phyloP scores from a whole-genome alignment of 2,113 vertebrate genomes.

The Zosterops japonicus region DNA sequence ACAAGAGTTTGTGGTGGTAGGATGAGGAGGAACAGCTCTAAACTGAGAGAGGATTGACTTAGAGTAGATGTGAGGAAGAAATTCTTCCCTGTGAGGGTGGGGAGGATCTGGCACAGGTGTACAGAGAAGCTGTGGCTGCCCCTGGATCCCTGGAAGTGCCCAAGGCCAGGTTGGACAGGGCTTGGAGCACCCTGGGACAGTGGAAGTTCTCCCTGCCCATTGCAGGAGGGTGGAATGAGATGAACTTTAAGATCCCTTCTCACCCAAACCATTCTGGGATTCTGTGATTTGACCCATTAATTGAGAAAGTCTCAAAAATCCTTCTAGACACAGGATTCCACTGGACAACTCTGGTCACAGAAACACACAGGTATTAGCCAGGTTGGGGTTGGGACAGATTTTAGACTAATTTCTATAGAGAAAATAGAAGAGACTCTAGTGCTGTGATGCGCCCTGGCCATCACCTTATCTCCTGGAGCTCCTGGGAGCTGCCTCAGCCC shows the following conservation, averaged over 20 bases:
- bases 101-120: accelerated
- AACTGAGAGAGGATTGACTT: neutral
- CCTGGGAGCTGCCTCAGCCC: neutral
- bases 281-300: neutral
- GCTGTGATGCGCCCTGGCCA: too few relatives aligned
- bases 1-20: neutral
- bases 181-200: accelerated
- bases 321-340: neutral
- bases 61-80: neutral
- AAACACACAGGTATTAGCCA: neutral
- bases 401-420: neutral
- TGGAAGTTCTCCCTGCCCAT: neutral
- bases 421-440: neutral
- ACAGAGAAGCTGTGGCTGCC: neutral
- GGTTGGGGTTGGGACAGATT: neutral
- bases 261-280: neutral
- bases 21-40: neutral
- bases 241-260: neutral
- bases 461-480: neutral
- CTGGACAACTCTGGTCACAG: accelerated
- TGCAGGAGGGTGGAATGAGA: accelerated
- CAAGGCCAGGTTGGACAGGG: accelerated
- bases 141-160: neutral
- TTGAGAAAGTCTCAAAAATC: neutral
- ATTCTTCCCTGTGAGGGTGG: neutral